Evolutionary conservation across 2,888 invertebrate species (phyloP).

Genomic region (Adelognathus sp.): DNA sequence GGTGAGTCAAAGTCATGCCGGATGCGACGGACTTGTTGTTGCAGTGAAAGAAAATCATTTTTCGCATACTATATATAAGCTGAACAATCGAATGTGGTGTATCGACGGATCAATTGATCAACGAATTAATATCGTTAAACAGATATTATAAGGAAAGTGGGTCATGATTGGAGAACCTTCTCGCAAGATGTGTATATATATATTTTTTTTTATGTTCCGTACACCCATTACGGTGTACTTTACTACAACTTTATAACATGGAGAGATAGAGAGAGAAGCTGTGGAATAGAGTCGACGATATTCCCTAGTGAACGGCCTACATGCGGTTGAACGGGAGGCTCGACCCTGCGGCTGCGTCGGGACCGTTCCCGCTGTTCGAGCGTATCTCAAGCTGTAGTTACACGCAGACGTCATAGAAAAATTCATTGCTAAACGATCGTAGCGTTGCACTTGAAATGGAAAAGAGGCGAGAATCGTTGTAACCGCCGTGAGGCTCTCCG

Average conservation of each 20-base stretch:
- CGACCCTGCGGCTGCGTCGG: constrained; percentile 50
- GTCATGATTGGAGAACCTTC: constrained; percentile 57
- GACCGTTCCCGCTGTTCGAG: constrained; percentile 46
- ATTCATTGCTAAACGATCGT: constrained; percentile 35
- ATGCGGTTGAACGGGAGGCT: constrained; percentile 34
- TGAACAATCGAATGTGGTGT: background rate
- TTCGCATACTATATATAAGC: background rate
- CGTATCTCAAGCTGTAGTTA: constrained; percentile 12
- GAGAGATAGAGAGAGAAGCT: constrained; percentile 18
- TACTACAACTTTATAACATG: constrained; percentile 26
- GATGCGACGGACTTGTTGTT: background rate
- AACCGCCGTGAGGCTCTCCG: constrained; percentile 46
- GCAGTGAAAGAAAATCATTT: background rate
- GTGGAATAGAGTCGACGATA: constrained; percentile 15
- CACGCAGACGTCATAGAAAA: background rate
- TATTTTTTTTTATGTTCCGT: constrained; percentile 7
- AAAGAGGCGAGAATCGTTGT: constrained; percentile 45
- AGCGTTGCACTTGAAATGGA: constrained; percentile 54
- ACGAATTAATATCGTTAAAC: constrained; percentile 43
- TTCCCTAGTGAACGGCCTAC: constrained; percentile 55
- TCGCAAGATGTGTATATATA: constrained; percentile 31
- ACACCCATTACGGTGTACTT: constrained; percentile 19
- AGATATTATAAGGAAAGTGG: constrained; percentile 42
- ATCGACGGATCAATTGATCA: constrained; percentile 7
- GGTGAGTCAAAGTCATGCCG: background rate